Conservation (phyloP, 1,140 invertebrate species). For the Mycetomoellerius zeteki region DNA sequence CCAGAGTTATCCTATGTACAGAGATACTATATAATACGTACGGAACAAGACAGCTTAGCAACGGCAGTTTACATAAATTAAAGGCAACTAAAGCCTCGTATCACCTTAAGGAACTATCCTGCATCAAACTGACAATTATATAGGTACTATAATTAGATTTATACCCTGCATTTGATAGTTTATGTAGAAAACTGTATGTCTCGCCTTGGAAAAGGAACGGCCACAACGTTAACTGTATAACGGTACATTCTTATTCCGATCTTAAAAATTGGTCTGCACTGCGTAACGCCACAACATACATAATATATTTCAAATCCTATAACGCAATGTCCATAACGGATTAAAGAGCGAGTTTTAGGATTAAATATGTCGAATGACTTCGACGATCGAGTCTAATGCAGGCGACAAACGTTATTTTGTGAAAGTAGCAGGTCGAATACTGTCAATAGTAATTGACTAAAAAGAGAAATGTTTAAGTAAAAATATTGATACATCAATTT, state of each 20-base stretch:
- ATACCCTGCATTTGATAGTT: neutral
- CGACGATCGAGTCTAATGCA: neutral
- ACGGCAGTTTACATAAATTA: neutral
- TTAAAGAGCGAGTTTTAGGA: slow-evolving; percentile 20
- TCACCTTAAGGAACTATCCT: neutral
- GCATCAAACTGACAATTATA: slow-evolving; percentile 20
- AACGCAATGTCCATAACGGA: neutral
- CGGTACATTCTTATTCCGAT: slow-evolving; percentile 48
- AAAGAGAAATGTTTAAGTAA: neutral
- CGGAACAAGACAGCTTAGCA: neutral
- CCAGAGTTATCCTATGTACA: too few species aligned
- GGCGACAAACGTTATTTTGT: neutral
- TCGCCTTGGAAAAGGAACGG: slow-evolving; percentile 34
- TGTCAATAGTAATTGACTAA: too few species aligned
- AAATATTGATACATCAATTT: neutral
- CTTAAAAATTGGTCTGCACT: slow-evolving; percentile 32
- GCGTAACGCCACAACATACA: neutral
- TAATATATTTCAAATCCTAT: slow-evolving; percentile 32
- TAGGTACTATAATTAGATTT: slow-evolving; percentile 19
- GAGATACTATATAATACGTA: neutral
- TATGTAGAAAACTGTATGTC: neutral
- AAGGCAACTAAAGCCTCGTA: slow-evolving; percentile 20
- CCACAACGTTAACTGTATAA: slow-evolving; percentile 33
- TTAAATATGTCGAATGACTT: neutral
- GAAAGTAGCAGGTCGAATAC: slow-evolving; percentile 5